These are phyloP conservation scores for Gymnocypris eckloni DNA, from an alignment of 2,797 vertebrate species.

Conservation along the genomic window DNA sequence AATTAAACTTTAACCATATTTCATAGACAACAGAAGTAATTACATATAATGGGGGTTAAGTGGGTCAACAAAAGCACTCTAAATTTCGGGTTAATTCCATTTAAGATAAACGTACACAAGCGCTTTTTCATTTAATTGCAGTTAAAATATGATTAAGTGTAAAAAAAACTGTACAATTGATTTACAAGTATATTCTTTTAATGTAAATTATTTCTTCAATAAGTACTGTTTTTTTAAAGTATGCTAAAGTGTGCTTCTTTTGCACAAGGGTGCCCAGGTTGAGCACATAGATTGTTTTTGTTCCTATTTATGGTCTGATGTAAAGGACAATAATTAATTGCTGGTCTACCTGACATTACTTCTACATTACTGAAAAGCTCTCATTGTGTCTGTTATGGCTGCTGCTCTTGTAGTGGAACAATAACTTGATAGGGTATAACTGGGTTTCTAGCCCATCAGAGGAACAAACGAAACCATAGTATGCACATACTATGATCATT, in stretches of 20 bases:
- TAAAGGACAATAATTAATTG: background rate
- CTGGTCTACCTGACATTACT: slow-evolving; percentile 10
- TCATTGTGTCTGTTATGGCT: background rate
- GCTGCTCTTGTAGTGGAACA: background rate
- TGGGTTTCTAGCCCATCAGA: slow-evolving; percentile 7
- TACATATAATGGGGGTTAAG: background rate
- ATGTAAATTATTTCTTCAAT: background rate
- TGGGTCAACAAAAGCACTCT: background rate
- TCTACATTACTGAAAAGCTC: background rate
- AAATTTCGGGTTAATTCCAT: background rate
- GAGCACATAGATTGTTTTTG: slow-evolving; percentile 7
- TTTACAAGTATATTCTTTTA: background rate
- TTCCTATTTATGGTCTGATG: slow-evolving; percentile 22
- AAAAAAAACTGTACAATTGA: background rate
- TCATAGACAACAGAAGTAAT: background rate
- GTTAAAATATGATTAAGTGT: background rate
- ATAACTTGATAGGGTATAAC: background rate
- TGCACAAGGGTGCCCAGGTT: background rate
- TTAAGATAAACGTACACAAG: background rate
- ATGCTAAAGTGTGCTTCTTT: background rate
- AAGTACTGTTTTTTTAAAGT: background rate
- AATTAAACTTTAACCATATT: background rate
- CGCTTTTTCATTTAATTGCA: background rate
- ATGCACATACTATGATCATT: background rate
- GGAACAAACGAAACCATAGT: background rate